These are phyloP conservation scores for Siphamia tubifer DNA, from an alignment of 2,113 vertebrate species.

Conservation along the genomic window DNA sequence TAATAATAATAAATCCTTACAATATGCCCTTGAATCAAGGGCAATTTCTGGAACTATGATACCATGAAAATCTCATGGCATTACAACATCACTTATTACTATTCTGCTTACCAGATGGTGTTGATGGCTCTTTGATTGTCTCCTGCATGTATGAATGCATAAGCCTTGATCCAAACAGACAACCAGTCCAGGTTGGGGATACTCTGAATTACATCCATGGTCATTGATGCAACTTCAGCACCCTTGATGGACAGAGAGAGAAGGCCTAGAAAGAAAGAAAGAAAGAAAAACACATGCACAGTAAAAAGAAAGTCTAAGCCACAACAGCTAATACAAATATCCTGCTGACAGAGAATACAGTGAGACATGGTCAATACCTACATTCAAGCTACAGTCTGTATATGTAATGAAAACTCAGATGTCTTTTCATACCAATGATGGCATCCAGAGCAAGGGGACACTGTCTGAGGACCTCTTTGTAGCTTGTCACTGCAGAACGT, in stretches of 20 bases:
- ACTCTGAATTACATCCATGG: conserved; percentile 96
- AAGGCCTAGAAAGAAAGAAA: conserved; percentile 79
- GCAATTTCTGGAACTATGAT: no score
- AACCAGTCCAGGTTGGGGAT: conserved; percentile 98
- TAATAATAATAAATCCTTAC: no score
- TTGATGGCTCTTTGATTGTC: conserved; percentile 97
- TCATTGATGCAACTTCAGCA: conserved; percentile 97
- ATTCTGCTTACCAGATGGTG: conserved; percentile 92
- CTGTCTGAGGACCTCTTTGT: conserved; percentile 97
- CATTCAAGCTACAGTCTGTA: not conserved
- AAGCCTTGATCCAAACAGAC: conserved; percentile 97
- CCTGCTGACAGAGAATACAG: no score
- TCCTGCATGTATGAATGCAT: conserved; percentile 94
- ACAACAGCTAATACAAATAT: not conserved
- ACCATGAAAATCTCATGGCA: no score
- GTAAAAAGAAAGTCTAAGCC: not conserved
- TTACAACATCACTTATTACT: no score
- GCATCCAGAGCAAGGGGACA: conserved; percentile 96
- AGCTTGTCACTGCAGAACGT: conserved; percentile 95
- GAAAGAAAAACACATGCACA: no score
- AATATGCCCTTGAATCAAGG: no score
- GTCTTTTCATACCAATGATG: conserved; percentile 85
- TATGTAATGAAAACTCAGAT: no score
- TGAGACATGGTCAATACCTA: no score
- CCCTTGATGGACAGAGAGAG: conserved; percentile 97